Base-by-base conservation (phyloP, 2,113 vertebrate genomes). In the Rhea pennata region DNA sequence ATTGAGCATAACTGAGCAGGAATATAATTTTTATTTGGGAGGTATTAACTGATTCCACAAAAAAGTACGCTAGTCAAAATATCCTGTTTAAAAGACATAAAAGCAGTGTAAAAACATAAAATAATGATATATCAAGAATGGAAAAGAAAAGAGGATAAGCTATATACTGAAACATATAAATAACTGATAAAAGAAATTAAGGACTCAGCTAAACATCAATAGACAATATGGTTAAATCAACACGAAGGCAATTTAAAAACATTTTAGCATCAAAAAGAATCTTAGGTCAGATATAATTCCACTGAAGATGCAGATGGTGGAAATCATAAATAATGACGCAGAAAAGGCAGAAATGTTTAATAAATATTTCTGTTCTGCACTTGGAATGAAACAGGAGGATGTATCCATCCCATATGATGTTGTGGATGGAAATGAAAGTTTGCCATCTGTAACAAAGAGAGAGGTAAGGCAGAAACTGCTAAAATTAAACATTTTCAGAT, bases 371-470 rank as follows among this genome's bases (percentile, higher is more conserved):
- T 96, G 75, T 90, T 97, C 83, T 61, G 24, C 24, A 51, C 24
- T 96, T 94, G 95, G 83, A 96, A 94, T 86, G 76, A 84, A 96
- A 87, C 93, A 95, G 96, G 94, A 96, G 95, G 92, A 95, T 92
- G 79, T 87, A 96, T 95, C 85, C 46, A 85, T 96, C 90, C 96
- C 96, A 97, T 97, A 96, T 96, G 96, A 97, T 97, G 95, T 96
- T 96, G 88, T 96, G 90, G 65, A 97, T 93, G 48, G 76, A 96
- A 96, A 92, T 51, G 93, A 96, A 96, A 94, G 90, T 97, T 97
- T 97, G 87, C 96, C 96, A 97, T 97, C 96, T 97, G 96, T 90
- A 97, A 96, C 94, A 96, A 97, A 96, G 96, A 95, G 91, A 96
- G 95, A 97, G 95, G 96, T 97, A 96, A 96, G 93, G 61, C 90